Percentiles rank a stretch among this genome's conserved stretches.
phyloP scores from a whole-genome alignment of 2,113 vertebrate species.

The Felis catus region F.catus_Fca126_mat1.0 CM031423.1:71607501-71608000 shows the following conservation, averaged over 20 bases:
- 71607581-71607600: neutral
- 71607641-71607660: neutral
- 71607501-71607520: neutral
- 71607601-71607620: neutral
- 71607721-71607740: neutral
- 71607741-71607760: neutral
- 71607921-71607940: slow-evolving; percentile 23
- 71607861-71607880: slow-evolving; percentile 39
- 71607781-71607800: neutral
- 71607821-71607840: slow-evolving; percentile 19
- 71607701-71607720: neutral
- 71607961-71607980: slow-evolving; percentile 58
- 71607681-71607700: neutral
- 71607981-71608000: slow-evolving; percentile 41
- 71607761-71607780: neutral
- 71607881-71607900: slow-evolving; percentile 8
- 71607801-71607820: neutral
- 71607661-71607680: neutral
- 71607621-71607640: neutral
- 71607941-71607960: slow-evolving; percentile 56
- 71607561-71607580: neutral
- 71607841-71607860: slow-evolving; percentile 31
- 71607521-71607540: neutral
- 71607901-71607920: slow-evolving; percentile 27
- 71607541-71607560: neutral